A percentile compares a stretch with the other conserved stretches of the same genome.
These are phyloP conservation scores for Kryptopterus vitreolus DNA, from an alignment of 2,797 vertebrate genomes.

Conservation along the genomic window DNA sequence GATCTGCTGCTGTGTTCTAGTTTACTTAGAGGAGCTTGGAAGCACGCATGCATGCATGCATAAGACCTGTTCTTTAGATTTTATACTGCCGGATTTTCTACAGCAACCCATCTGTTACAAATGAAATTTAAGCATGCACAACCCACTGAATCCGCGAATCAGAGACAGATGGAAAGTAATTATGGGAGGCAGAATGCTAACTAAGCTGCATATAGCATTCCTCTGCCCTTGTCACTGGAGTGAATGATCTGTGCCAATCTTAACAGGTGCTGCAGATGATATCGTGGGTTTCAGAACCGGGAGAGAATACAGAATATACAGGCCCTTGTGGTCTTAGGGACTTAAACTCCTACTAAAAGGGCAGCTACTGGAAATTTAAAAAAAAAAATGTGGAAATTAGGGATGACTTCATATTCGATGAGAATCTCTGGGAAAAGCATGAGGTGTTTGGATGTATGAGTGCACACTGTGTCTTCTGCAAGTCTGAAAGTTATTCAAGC, in stretches of 20 bases:
- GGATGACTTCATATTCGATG: background rate
- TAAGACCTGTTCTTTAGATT: background rate
- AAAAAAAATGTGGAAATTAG: background rate
- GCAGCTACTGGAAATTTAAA: background rate
- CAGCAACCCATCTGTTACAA: background rate
- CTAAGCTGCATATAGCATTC: conserved; percentile 10
- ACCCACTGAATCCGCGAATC: background rate
- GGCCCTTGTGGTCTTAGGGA: background rate
- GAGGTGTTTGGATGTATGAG: background rate
- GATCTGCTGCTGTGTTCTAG: conserved; percentile 9
- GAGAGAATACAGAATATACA: background rate
- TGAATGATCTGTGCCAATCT: conserved; percentile 16
- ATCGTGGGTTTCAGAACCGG: background rate
- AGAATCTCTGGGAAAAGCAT: background rate
- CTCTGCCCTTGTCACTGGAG: conserved; percentile 16
- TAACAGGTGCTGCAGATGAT: conserved; percentile 13
- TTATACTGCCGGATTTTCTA: background rate
- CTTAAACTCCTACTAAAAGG: background rate
- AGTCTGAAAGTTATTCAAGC: background rate
- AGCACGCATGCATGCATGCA: background rate
- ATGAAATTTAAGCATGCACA: background rate
- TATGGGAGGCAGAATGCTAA: conserved; percentile 7
- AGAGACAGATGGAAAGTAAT: conserved; percentile 23
- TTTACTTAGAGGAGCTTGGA: conserved; percentile 28
- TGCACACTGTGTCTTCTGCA: background rate